Base-by-base conservation (phyloP, 2,113 vertebrate species). In the Cephalopterus ornatus region DNA sequence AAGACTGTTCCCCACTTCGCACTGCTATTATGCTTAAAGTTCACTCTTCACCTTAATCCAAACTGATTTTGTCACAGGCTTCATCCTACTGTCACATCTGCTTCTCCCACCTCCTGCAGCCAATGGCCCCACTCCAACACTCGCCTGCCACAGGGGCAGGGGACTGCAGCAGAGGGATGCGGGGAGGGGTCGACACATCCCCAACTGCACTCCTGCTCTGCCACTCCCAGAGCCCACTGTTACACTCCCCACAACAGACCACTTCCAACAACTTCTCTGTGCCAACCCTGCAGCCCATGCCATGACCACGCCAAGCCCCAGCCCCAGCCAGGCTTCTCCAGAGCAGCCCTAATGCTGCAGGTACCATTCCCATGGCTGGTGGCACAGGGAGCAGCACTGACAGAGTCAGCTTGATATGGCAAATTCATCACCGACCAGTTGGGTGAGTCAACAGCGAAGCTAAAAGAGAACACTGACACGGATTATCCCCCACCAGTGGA, bases 261-360 rank as follows among this genome's bases (percentile, higher is more conserved):
- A 7, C 50, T 66, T 52, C 35, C 35, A 44, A 9, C 14, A n/a
- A 1, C 27, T 42, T 14, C 68, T 33, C 49, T 66, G 49, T 70
- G 41, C 9, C 42, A 37, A 4, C 24, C 14, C 9, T 1, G 2
- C 14, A 85, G 68, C 59, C 72, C 19, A 4, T 2, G 14, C 14
- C 33, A 33, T 5, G 6, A 1, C 30, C 72, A 20, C 47, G 37
- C 63, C 20, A 32, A 59, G 59, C 12, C 50, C 44, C 5, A 49
- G 68, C 32, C 42, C 50, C 88, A 75, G 56, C 13, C 72, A 2
- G 35, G 61, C 37, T 39, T 11, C 56, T 37, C 61, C 0, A 1
- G 49, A 56, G 53, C 88, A 70, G 76, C 49, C 47, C 30, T 2
- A 2, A 5, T 0, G 0, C 82, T 27, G 33, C 47, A 8, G 27